phyloP scores from a whole-genome alignment of 2,888 invertebrate species.

The Apodemia hepburni region DNA sequence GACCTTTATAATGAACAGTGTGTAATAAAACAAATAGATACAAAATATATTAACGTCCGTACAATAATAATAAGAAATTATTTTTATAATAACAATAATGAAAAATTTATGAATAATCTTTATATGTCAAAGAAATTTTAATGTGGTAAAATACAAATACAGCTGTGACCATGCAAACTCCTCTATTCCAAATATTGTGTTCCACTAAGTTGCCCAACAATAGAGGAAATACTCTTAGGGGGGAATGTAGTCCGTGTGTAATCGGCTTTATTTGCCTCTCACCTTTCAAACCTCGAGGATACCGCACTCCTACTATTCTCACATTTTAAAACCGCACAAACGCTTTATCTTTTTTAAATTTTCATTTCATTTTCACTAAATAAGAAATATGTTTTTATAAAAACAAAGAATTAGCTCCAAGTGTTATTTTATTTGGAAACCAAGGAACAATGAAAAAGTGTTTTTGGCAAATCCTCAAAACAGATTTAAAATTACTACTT shows the following conservation, averaged over 20 bases:
- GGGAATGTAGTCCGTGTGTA: constrained; percentile 54
- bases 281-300: constrained; percentile 38
- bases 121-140: constrained; percentile 25
- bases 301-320: constrained; percentile 29
- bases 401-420: constrained; percentile 10
- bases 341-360: constrained; percentile 23
- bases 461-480: constrained; percentile 27
- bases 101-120: no score
- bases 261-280: constrained; percentile 62
- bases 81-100: no score
- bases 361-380: constrained; percentile 19
- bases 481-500: constrained; percentile 25
- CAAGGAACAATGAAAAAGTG: constrained; percentile 22
- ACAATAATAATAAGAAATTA: no score
- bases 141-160: constrained; percentile 33
- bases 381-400: constrained; percentile 5
- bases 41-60: no score
- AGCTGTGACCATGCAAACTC: constrained; percentile 29
- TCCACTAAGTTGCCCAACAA: constrained; percentile 42
- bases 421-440: constrained; percentile 15
- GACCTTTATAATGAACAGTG: no score
- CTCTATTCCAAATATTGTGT: constrained; percentile 39
- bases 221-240: constrained; percentile 45
- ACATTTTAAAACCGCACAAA: constrained; percentile 33
- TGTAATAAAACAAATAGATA: no score